These are phyloP conservation scores for Electrophaes corylata DNA, from an alignment of 2,888 invertebrate species.

Conservation along the genomic window DNA sequence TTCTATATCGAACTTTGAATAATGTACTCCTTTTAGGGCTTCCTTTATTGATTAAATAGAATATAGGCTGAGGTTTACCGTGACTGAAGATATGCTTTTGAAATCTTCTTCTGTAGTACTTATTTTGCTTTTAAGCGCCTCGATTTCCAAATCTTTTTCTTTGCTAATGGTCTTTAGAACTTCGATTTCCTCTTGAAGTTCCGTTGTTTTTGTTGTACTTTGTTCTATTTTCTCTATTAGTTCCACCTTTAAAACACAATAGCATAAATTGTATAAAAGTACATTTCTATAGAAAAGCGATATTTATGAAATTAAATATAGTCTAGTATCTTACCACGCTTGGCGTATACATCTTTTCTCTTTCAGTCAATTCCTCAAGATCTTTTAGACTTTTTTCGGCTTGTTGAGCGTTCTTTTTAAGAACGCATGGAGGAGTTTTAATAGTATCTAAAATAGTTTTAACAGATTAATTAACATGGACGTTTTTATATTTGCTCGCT, in stretches of 20 bases:
- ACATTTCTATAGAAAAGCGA: neutral
- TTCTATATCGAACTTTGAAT: too few species aligned
- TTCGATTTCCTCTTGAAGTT: conserved; percentile 63
- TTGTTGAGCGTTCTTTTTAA: conserved; percentile 71
- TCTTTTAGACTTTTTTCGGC: conserved; percentile 81
- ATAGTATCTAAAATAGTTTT: conserved; percentile 49
- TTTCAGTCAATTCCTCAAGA: conserved; percentile 82
- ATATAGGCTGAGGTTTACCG: too few species aligned
- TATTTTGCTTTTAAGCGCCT: conserved; percentile 55
- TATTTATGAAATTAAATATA: neutral
- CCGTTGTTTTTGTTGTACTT: conserved; percentile 52
- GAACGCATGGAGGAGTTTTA: conserved; percentile 75
- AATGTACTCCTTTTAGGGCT: too few species aligned
- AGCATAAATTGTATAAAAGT: neutral
- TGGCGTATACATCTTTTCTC: conserved; percentile 83
- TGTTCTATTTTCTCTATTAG: conserved; percentile 73
- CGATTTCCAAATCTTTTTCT: conserved; percentile 62
- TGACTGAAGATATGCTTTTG: conserved; percentile 38
- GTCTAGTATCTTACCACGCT: conserved; percentile 60
- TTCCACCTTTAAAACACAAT: conserved; percentile 55
- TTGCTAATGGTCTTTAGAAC: conserved; percentile 48
- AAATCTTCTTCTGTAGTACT: conserved; percentile 51
- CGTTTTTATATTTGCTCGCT: too few species aligned
- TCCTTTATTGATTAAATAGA: too few species aligned
- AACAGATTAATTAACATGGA: neutral